Evolutionary conservation across 2,113 vertebrate genomes (phyloP), one percentile per base, ranked within the genome.

Genomic region (Brachyistius frenatus): DNA sequence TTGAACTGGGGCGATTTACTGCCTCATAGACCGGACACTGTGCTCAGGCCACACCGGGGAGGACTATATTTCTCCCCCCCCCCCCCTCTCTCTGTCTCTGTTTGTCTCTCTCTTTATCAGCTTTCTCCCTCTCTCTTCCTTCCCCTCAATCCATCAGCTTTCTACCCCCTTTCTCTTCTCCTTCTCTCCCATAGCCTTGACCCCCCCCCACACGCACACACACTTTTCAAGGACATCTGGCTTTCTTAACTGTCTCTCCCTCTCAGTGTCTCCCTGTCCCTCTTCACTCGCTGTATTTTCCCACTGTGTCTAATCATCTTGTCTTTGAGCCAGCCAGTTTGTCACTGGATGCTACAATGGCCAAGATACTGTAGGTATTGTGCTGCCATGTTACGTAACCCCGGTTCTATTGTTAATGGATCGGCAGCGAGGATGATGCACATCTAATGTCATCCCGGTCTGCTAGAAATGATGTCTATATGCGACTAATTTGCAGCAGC

Each of bases 141-240:
- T 23, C 49, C 41, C 55, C 35, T 61, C 78, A 39, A 16, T 74
- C 62, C 50, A 39, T 83, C 55, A 60, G 36, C 57, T 53, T 33
- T 15, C 37, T 23, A 23, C 65, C 41, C 50, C 60, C 41, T 69
- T 31, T 56, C 60, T 73, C 57, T 7, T 44, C 60, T 57, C 65
- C 66, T 35, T 66, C 70, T 60, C 39, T 47, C 37, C 73, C 62
- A 10, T 31, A 65, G 64, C 62, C 66, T 81, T 55, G 64, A 79
- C 55, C 39, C 52, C 49, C 46, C 37, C 5, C 58, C 75, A 63
- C 83, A 52, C 77, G 72, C 60, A 55, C 72, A 37, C 0, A 63
- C 78, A 50, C 64, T 88, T 87, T 79, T 91, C 91, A 92, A 92
- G 91, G 91, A 85, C 90, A 91, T 91, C 81, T 84, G 76, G 70